Conservation (phyloP, 2,888 invertebrate species). For the Adelphocoris suturalis region DNA sequence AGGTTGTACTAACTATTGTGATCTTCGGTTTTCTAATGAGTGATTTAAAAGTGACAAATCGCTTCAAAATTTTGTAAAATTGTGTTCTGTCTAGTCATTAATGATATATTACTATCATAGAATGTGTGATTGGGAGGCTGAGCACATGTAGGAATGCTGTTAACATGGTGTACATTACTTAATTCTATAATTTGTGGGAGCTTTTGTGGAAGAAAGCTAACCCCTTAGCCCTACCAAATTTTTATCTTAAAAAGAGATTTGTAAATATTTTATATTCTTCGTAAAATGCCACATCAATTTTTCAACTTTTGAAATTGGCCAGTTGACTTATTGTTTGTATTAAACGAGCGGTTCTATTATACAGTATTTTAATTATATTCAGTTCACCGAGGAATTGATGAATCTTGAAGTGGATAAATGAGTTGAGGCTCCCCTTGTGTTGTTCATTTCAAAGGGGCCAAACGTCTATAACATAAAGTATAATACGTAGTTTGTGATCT, state of each 20-base stretch:
- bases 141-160: constrained; percentile 56
- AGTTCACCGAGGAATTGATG: constrained; percentile 55
- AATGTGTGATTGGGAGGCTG: constrained; percentile 34
- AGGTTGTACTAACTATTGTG: constrained; percentile 6
- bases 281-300: constrained; percentile 25
- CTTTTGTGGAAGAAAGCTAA: constrained; percentile 18
- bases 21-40: constrained; percentile 31
- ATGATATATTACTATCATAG: constrained; percentile 6
- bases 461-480: constrained; percentile 64
- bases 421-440: constrained; percentile 57
- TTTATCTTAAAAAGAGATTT: constrained; percentile 28
- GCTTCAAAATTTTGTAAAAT: constrained; percentile 35
- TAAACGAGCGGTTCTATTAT: not conserved
- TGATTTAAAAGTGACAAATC: constrained; percentile 3
- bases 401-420: constrained; percentile 30
- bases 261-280: constrained; percentile 50
- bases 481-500: constrained; percentile 74
- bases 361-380: constrained; percentile 51
- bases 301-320: constrained; percentile 41
- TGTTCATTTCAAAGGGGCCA: constrained; percentile 72
- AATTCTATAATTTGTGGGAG: constrained; percentile 21
- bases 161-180: constrained; percentile 29
- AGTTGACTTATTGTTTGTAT: constrained; percentile 39
- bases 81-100: constrained; percentile 70
- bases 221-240: constrained; percentile 46